Evolutionary conservation across 2,113 vertebrate genomes (phyloP), one percentile per base, ranked within the genome.

Genomic region (Vimba vimba): DNA sequence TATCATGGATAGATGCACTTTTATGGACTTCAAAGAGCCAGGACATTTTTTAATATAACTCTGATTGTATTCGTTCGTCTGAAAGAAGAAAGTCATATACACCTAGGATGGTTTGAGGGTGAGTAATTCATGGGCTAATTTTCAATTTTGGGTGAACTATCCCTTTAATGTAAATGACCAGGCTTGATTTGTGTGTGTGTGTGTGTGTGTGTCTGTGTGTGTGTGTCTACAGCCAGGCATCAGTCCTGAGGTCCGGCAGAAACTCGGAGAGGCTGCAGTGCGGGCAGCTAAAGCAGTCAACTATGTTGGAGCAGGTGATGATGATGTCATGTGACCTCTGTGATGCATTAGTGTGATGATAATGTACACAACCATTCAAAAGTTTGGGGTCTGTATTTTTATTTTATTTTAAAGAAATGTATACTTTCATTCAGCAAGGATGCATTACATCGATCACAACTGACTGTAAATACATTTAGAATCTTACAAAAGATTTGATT

Each of bases 251-350:
- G 96, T 98, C 86, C 95, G 97, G 86, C 94, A 92, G 87, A 97
- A 94, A 74, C 96, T 99, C 2, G 98, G 98, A 79, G 97, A 99
- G 90, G 98, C 97, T 4, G 98, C 98, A 9, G 97, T 99, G 13
- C 95, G 88, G 93, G 98, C 98, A 71, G 98, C 98, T 21, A 97
- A 98, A 92, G 98, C 98, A 36, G 98, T 99, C 66, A 95, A 95
- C 91, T 99, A 99, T 0, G 97, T 99, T 12, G 98, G 98, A 60
- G 98, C 98, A 95, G 98, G 98, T 99, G 50, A 83, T 27, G 39
- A 64, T 47, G 4, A 47, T 19, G 33, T 15, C n/a, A 39, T 76
- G n/a, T 50, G 47, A 52, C 12, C 23, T 60, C 21, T 17, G 4
- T 3, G 64, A 19, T 68, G 66, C 6, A 8, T 36, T 69, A 19